These are phyloP conservation scores for Zeugodacus cucurbitae DNA, from an alignment of 1,140 invertebrate genomes.

Conservation along the genomic window DNA sequence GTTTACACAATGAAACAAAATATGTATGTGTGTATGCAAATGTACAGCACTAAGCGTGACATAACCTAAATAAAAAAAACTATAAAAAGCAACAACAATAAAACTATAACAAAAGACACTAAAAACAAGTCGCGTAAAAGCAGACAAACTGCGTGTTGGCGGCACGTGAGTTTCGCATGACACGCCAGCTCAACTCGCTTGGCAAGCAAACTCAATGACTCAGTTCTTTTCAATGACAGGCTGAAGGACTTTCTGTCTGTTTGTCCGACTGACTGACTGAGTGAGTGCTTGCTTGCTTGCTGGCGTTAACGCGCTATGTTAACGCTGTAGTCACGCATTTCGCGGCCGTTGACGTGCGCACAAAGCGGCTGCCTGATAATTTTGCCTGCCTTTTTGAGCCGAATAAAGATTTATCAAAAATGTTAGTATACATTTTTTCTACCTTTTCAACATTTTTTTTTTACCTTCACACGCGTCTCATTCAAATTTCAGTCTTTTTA, in stretches of 20 bases:
- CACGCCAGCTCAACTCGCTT: background rate
- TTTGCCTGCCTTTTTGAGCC: background rate
- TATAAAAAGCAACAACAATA: background rate
- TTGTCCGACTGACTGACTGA: background rate
- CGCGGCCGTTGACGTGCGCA: background rate
- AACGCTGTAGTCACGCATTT: background rate
- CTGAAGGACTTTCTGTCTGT: background rate
- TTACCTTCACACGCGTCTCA: background rate
- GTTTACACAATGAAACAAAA: background rate
- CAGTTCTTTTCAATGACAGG: background rate
- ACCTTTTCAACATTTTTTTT: no score
- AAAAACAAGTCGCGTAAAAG: background rate
- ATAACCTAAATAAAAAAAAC: background rate
- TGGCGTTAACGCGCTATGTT: background rate
- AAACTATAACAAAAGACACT: background rate
- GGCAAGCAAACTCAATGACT: background rate
- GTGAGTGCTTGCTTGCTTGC: background rate
- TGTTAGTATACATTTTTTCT: background rate
- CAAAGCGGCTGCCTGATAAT: background rate
- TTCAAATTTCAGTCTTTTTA: no score
- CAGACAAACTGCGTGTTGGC: background rate
- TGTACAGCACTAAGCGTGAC: background rate
- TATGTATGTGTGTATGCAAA: background rate
- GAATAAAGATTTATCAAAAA: background rate
- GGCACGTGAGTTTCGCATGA: background rate